These are phyloP conservation scores for Brotula barbata DNA, from an alignment of 2,797 vertebrate species.

Conservation along the genomic window DNA sequence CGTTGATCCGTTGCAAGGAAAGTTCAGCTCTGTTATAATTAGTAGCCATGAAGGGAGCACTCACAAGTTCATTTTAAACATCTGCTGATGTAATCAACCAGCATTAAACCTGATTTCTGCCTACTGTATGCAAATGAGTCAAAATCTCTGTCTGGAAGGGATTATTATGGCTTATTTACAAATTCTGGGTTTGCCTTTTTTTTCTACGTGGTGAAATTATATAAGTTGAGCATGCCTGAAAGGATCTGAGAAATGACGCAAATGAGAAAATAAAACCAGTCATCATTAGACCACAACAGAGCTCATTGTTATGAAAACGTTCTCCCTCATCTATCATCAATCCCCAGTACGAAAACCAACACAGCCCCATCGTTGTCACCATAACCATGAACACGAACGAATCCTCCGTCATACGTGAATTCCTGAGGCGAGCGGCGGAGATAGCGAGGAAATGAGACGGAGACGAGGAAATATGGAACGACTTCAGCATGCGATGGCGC, in stretches of 20 bases:
- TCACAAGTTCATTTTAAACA: slow-evolving; percentile 33
- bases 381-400: not conserved
- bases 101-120: too few species aligned
- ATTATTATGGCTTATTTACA: too few species aligned
- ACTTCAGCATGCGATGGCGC: slow-evolving; percentile 24
- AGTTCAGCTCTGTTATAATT: slow-evolving; percentile 27
- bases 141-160: too few species aligned
- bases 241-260: slow-evolving; percentile 33
- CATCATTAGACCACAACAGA: slow-evolving; percentile 9
- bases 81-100: slow-evolving; percentile 44
- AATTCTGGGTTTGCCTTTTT: slow-evolving; percentile 15
- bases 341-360: too few species aligned
- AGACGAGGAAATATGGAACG: slow-evolving; percentile 20
- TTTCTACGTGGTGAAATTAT: slow-evolving; percentile 38
- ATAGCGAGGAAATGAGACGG: not conserved
- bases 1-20: slow-evolving; percentile 25
- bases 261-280: slow-evolving; percentile 24
- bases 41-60: slow-evolving; percentile 6
- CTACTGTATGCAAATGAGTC: slow-evolving; percentile 52
- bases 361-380: too few species aligned
- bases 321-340: not conserved
- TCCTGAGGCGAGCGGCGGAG: not conserved
- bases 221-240: slow-evolving; percentile 18
- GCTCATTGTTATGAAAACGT: slow-evolving; percentile 7
- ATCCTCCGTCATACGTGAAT: slow-evolving; percentile 17